A percentile compares a stretch with the other conserved stretches of the same genome.
These are phyloP conservation scores for Zapornia atra DNA, from an alignment of 2,113 vertebrate genomes.

Conservation along the genomic window DNA sequence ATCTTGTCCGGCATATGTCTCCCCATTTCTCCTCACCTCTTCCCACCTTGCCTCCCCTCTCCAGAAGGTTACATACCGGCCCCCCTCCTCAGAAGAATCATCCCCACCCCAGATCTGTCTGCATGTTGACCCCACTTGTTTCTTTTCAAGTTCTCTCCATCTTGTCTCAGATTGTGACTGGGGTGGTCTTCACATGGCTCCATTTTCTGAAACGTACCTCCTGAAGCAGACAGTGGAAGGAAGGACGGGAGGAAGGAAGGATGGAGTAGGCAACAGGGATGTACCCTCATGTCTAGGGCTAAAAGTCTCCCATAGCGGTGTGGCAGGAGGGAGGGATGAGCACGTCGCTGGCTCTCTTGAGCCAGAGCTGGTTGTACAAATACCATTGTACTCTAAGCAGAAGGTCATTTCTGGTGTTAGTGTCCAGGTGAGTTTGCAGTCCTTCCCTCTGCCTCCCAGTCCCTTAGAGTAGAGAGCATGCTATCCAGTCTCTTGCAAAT, in stretches of 20 bases:
- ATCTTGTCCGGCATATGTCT: constrained; percentile 51
- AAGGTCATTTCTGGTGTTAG: background rate
- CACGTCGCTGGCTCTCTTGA: background rate
- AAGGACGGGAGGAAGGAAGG: background rate
- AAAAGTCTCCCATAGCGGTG: accelerated
- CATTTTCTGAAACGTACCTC: constrained; percentile 66
- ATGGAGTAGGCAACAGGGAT: background rate
- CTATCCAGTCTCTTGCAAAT: background rate
- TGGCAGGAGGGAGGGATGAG: background rate
- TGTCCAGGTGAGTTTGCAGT: background rate
- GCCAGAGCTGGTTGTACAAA: background rate
- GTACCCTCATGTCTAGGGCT: background rate
- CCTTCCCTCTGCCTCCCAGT: accelerated
- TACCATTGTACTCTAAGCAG: background rate
- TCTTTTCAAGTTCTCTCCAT: constrained; percentile 65
- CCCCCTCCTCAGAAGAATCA: constrained; percentile 20
- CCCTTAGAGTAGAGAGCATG: background rate
- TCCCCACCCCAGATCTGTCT: constrained; percentile 67
- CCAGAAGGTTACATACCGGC: constrained; percentile 40
- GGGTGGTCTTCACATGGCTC: constrained; percentile 74
- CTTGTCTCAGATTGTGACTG: constrained; percentile 69
- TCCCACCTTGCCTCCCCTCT: constrained; percentile 55
- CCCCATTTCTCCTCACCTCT: constrained; percentile 71
- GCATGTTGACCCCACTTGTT: constrained; percentile 75
- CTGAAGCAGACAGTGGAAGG: background rate